phyloP scores from a whole-genome alignment of 2,113 vertebrate species.

The Megaceryle torquata region DNA sequence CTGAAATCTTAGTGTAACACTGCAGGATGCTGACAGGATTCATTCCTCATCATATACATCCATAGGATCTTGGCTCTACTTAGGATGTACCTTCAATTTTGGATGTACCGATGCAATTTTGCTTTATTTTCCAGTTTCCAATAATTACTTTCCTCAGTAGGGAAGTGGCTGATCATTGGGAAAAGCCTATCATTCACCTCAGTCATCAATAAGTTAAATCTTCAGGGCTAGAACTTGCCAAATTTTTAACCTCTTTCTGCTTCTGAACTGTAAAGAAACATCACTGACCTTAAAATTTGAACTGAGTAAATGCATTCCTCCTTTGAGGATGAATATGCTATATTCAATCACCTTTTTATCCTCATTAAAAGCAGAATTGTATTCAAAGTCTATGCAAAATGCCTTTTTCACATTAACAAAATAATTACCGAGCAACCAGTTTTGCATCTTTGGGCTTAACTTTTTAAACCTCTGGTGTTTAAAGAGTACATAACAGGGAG shows the following conservation, averaged over 20 bases:
- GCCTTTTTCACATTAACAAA: not conserved
- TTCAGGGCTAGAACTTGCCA: not conserved
- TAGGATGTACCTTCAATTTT: not conserved
- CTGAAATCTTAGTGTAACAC: not conserved
- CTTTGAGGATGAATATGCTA: not conserved
- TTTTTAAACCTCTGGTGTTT: not conserved
- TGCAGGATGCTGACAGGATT: not conserved
- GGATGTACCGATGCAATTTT: not conserved
- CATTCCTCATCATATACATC: not conserved
- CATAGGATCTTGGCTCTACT: not conserved
- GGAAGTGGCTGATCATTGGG: not conserved
- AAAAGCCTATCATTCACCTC: not conserved
- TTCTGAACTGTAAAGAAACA: not conserved
- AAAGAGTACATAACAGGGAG: not conserved
- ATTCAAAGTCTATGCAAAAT: not conserved
- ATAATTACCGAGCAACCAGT: not conserved
- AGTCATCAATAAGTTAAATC: not conserved
- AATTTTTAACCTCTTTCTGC: not conserved
- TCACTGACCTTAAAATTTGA: not conserved
- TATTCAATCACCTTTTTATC: not conserved
- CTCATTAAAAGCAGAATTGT: not conserved
- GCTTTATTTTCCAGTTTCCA: not conserved
- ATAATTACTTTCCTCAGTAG: not conserved
- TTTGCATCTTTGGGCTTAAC: not conserved
- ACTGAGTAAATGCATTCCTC: not conserved